phyloP scores from a whole-genome alignment of 2,113 vertebrate genomes.

The Pachypanchax playfairii region DNA sequence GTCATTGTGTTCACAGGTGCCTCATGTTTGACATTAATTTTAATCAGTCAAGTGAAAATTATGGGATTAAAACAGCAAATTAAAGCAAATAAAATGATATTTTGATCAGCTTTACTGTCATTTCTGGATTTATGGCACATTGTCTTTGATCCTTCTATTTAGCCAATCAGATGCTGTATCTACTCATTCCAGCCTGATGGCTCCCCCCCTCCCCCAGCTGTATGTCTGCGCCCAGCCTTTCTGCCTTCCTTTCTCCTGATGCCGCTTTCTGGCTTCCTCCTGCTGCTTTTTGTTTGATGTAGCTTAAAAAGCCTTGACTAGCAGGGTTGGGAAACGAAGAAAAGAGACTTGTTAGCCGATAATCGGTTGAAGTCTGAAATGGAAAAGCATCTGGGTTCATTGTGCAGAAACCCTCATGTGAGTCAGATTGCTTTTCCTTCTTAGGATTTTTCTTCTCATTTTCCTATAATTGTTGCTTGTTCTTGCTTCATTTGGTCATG shows the following conservation, averaged over 20 bases:
- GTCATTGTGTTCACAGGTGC: background rate
- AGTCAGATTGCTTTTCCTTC: constrained; percentile 59
- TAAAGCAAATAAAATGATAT: no score
- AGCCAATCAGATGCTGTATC: constrained; percentile 43
- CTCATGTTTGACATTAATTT: background rate
- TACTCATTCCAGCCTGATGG: background rate
- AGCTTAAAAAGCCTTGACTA: background rate
- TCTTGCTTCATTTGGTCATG: background rate
- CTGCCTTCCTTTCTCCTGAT: constrained; percentile 29
- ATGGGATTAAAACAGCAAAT: background rate
- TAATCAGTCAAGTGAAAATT: background rate
- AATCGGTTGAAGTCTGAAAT: constrained; percentile 26
- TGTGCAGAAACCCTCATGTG: constrained; percentile 77
- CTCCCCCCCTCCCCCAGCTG: constrained; percentile 52
- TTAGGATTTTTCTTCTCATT: background rate
- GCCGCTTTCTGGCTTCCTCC: constrained; percentile 14
- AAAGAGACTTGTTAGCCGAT: constrained; percentile 5
- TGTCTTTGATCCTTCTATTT: background rate
- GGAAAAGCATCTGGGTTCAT: constrained; percentile 53
- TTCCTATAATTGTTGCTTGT: background rate
- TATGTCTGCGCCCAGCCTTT: constrained; percentile 17
- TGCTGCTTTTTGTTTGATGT: constrained; percentile 7
- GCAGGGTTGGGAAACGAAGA: background rate
- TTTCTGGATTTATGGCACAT: background rate
- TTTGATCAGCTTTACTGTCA: no score